Conservation (phyloP, 2,888 invertebrate species). For the Deilephila porcellus region DNA sequence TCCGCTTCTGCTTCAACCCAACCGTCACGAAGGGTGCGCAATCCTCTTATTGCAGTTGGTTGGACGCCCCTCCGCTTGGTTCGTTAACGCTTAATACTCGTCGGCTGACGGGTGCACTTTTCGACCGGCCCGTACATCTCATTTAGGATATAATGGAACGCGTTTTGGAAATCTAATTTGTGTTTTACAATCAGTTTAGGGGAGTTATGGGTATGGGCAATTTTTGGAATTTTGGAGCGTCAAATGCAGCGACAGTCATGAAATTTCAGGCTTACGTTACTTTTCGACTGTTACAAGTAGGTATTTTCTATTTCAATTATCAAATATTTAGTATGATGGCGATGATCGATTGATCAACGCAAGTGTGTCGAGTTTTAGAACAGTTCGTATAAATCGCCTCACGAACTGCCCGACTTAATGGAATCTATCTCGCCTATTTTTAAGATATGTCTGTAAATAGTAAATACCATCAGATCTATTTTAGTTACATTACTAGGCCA, state of each 20-base stretch:
- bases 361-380: too few species aligned
- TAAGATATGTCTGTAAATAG: too few species aligned
- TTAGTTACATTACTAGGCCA: too few species aligned
- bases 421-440: too few species aligned
- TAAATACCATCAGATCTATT: too few species aligned
- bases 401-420: too few species aligned
- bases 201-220: background rate
- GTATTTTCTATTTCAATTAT: too few species aligned
- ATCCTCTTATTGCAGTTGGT: conserved; percentile 83
- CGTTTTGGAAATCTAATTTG: conserved; percentile 23
- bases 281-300: too few species aligned
- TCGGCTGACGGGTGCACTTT: conserved; percentile 78
- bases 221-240: background rate
- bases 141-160: conserved; percentile 19
- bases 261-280: background rate
- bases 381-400: too few species aligned
- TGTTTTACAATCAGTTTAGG: conserved; percentile 11
- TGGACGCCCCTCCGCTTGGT: conserved; percentile 62
- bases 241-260: background rate
- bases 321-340: too few species aligned
- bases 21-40: conserved; percentile 70
- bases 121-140: conserved; percentile 44
- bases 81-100: conserved; percentile 72
- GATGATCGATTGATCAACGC: too few species aligned
- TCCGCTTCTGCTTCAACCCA: conserved; percentile 45